Percentiles rank a stretch among this genome's conserved stretches.
Evolutionary conservation across 2,797 vertebrate genomes (phyloP).

Genomic region (Neomorphus geoffroyi): DNA sequence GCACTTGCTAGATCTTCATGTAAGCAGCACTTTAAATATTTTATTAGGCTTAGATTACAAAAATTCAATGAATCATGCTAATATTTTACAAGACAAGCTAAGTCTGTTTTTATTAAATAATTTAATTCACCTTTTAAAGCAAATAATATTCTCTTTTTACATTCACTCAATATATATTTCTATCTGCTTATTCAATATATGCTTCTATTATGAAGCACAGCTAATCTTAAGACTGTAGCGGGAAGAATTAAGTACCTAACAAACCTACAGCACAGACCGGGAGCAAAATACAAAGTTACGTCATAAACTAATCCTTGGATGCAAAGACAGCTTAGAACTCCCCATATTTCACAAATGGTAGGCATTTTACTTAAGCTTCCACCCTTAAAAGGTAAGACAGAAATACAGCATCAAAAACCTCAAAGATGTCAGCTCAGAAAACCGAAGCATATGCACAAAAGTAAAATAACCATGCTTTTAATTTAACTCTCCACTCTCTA

Average conservation of each 20-base stretch:
- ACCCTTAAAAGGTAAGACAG: background rate
- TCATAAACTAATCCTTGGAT: background rate
- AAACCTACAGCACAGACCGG: background rate
- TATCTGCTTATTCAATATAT: background rate
- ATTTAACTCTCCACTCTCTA: background rate
- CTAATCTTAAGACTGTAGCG: background rate
- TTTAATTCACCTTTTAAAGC: background rate
- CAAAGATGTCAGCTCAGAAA: background rate
- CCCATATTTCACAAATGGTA: background rate
- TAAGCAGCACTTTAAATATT: conserved; percentile 34
- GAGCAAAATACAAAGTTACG: background rate
- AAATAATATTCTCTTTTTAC: background rate
- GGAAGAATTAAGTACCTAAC: background rate
- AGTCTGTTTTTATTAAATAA: background rate
- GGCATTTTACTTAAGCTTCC: background rate
- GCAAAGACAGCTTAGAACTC: background rate
- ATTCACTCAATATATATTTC: background rate
- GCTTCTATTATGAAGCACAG: background rate
- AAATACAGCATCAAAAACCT: background rate
- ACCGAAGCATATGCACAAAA: background rate
- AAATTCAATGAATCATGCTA: background rate
- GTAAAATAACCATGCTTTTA: background rate
- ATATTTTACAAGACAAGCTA: conserved; percentile 15
- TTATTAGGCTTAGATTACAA: background rate
- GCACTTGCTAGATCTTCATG: background rate